Conservation (phyloP, 2,113 vertebrate species). For the Phoenicopterus ruber region DNA sequence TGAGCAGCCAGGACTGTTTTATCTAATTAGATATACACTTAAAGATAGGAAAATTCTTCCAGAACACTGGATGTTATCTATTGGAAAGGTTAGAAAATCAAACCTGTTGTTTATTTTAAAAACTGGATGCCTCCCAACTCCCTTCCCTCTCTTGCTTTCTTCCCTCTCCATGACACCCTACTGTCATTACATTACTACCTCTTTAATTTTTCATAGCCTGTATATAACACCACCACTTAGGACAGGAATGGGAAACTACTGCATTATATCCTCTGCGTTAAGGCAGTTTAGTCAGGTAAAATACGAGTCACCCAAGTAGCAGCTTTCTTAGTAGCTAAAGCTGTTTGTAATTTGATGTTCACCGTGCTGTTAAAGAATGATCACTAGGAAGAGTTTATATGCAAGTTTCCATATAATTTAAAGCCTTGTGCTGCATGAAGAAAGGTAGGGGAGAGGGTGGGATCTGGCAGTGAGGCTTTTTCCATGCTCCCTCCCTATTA, state of each 20-base stretch:
- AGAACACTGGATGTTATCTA: background rate
- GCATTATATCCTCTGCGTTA: background rate
- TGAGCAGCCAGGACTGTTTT: background rate
- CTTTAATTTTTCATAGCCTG: constrained; percentile 17
- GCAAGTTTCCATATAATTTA: background rate
- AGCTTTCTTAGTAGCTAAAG: background rate
- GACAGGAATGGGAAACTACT: background rate
- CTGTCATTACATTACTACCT: background rate
- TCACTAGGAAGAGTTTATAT: background rate
- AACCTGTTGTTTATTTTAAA: background rate
- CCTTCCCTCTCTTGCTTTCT: background rate
- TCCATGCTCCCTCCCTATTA: background rate
- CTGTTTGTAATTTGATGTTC: background rate
- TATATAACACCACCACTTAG: background rate
- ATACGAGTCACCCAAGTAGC: background rate
- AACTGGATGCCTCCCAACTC: background rate
- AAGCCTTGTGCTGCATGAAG: background rate
- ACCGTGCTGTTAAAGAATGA: background rate
- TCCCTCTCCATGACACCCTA: background rate
- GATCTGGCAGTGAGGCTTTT: background rate
- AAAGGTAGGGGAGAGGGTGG: background rate
- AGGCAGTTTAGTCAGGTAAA: background rate
- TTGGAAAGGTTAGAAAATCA: constrained; percentile 10
- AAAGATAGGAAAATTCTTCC: background rate
- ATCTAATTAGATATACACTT: background rate